Percentiles rank a stretch among this genome's conserved stretches.
These are phyloP conservation scores for Microcebus lehilahytsara DNA, from an alignment of 2,113 vertebrate species.

Conservation along the genomic window DNA sequence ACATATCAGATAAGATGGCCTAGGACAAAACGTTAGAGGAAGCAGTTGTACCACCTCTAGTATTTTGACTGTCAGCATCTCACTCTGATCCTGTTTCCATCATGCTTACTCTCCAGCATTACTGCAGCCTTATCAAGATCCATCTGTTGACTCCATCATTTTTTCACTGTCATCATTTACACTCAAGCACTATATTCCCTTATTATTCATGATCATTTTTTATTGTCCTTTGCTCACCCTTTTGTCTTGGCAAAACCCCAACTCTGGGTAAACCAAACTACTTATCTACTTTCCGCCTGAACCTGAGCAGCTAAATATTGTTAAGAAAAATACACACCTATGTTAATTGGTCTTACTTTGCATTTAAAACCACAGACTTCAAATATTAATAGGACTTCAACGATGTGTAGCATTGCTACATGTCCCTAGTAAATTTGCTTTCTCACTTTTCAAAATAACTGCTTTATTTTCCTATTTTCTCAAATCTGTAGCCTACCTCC, in stretches of 20 bases:
- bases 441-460: constrained; percentile 40
- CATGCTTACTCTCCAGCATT: not conserved
- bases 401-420: not conserved
- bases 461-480: constrained; percentile 8
- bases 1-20: not conserved
- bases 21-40: not conserved
- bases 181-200: not conserved
- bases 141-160: not conserved
- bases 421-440: not conserved
- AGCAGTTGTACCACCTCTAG: not conserved
- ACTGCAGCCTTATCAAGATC: not conserved
- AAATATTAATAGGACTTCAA: not conserved
- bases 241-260: constrained; percentile 1
- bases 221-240: not conserved
- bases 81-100: not conserved
- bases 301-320: not conserved
- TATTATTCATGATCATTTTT: not conserved
- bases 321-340: constrained; percentile 5
- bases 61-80: not conserved
- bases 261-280: constrained; percentile 1
- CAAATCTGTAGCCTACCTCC: not conserved
- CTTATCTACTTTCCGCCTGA: constrained; percentile 26
- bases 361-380: constrained; percentile 42
- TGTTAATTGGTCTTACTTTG: constrained; percentile 20
- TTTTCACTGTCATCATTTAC: not conserved